phyloP scores from a whole-genome alignment of 2,888 invertebrate species.

The Andrena fulva region DNA sequence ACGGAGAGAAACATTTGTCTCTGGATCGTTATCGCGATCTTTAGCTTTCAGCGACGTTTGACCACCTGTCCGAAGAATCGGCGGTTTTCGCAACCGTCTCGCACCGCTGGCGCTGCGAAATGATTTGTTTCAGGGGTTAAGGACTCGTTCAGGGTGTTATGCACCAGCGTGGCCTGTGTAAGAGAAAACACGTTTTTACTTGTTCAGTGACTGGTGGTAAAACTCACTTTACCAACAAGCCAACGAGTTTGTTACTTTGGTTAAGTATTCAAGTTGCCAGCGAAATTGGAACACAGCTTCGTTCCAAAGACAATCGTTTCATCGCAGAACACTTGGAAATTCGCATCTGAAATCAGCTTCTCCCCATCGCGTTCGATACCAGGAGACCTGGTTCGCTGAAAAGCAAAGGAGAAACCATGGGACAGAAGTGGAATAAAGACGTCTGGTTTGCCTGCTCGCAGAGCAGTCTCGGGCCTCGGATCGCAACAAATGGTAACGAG shows the following conservation, averaged over 20 bases:
- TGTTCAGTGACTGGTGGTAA: background rate
- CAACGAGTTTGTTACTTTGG: too few species aligned
- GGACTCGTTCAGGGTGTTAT: constrained; percentile 20
- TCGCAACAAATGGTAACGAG: constrained; percentile 58
- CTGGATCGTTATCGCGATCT: constrained; percentile 18
- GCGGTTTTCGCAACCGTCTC: constrained; percentile 30
- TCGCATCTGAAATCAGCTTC: background rate
- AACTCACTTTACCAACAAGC: too few species aligned
- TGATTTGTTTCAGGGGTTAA: constrained; percentile 35
- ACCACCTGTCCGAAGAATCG: background rate
- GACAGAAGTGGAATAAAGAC: constrained; percentile 27
- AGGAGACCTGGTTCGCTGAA: background rate
- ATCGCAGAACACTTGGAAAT: background rate
- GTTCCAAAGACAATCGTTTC: background rate
- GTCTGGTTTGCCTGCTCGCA: constrained; percentile 12
- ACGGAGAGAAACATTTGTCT: constrained; percentile 21
- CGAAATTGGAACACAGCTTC: background rate
- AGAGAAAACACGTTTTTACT: constrained; percentile 14
- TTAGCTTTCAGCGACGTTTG: constrained; percentile 3
- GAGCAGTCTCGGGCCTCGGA: constrained; percentile 1
- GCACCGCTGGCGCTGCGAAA: constrained; percentile 25
- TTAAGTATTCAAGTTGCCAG: too few species aligned
- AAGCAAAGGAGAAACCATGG: constrained; percentile 6
- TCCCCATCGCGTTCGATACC: background rate
- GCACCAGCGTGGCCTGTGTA: background rate